Percentiles rank a stretch among this genome's conserved stretches.
These are phyloP conservation scores for Parelbella ahira DNA, from an alignment of 2,888 invertebrate species.

Conservation along the genomic window DNA sequence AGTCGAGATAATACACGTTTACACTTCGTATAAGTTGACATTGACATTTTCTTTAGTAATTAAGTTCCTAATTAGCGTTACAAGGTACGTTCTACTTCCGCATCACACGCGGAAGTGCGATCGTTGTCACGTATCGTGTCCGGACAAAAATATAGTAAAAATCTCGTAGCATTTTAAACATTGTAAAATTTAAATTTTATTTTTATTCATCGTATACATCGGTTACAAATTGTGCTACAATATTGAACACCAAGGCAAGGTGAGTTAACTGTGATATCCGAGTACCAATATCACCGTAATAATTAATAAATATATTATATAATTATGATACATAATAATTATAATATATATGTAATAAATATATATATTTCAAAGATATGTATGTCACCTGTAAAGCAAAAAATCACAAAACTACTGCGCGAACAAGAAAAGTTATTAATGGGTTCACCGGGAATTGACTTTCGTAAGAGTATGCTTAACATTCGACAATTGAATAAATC, in stretches of 20 bases:
- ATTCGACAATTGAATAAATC: constrained; percentile 52
- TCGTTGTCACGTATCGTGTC: constrained; percentile 65
- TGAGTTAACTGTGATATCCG: constrained; percentile 63
- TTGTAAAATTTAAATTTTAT: constrained; percentile 79
- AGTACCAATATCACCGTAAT: constrained; percentile 49
- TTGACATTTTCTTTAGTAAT: constrained; percentile 23
- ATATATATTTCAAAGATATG: constrained; percentile 77
- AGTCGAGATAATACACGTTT: constrained; percentile 23
- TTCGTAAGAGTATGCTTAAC: constrained; percentile 66
- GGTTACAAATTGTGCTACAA: constrained; percentile 79
- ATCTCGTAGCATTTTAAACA: constrained; percentile 71
- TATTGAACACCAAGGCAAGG: constrained; percentile 78
- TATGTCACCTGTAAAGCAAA: constrained; percentile 75
- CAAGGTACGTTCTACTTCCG: constrained; percentile 62
- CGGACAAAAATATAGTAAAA: constrained; percentile 70
- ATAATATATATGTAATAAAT: constrained; percentile 26
- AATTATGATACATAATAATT: constrained; percentile 37
- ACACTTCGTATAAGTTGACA: constrained; percentile 23
- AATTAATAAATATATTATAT: constrained; percentile 53
- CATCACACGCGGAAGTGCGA: constrained; percentile 68
- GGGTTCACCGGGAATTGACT: constrained; percentile 58
- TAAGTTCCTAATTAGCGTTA: constrained; percentile 28
- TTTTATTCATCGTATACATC: constrained; percentile 77
- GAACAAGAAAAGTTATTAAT: constrained; percentile 43
- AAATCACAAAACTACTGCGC: constrained; percentile 52